Percentiles rank a stretch among this genome's conserved stretches.
These are phyloP conservation scores for Drosophila kohkoa DNA, from an alignment of 1,140 invertebrate genomes.

Conservation along the genomic window DNA sequence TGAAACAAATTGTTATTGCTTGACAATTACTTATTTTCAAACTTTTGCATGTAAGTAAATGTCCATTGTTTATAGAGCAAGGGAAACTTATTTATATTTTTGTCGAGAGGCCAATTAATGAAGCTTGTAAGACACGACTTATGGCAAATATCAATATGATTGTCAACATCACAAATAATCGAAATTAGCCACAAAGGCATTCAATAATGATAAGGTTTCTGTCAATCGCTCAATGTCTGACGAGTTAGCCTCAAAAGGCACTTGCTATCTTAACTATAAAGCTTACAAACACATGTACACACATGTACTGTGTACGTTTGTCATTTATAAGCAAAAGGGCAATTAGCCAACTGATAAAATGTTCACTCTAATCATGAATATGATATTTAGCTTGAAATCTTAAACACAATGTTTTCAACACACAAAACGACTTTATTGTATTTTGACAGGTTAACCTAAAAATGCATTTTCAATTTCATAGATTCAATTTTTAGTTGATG, in stretches of 20 bases:
- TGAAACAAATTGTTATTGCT: background rate
- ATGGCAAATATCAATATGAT: background rate
- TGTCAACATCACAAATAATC: slow-evolving; percentile 7
- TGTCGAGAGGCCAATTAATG: background rate
- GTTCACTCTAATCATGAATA: background rate
- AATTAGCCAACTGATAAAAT: slow-evolving; percentile 16
- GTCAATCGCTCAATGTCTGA: slow-evolving; percentile 29
- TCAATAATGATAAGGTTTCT: slow-evolving; percentile 30
- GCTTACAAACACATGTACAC: background rate
- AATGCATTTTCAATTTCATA: slow-evolving; percentile 31
- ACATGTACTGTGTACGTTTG: background rate
- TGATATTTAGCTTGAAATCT: background rate
- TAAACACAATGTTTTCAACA: background rate
- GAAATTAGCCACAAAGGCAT: slow-evolving; percentile 7
- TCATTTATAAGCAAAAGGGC: slow-evolving; percentile 2
- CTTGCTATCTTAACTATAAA: slow-evolving; percentile 25
- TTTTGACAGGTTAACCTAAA: slow-evolving; percentile 22
- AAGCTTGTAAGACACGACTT: background rate
- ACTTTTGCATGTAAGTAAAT: slow-evolving; percentile 9
- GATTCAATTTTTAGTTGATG: background rate
- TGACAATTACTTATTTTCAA: background rate
- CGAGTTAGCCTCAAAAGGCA: slow-evolving; percentile 15
- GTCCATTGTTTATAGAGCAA: no score
- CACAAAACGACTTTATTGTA: slow-evolving; percentile 3
- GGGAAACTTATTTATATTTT: no score